Evolutionary conservation across 2,113 vertebrate species (phyloP), one percentile per base, ranked within the genome.

Genomic region (Nycticorax nycticorax): DNA sequence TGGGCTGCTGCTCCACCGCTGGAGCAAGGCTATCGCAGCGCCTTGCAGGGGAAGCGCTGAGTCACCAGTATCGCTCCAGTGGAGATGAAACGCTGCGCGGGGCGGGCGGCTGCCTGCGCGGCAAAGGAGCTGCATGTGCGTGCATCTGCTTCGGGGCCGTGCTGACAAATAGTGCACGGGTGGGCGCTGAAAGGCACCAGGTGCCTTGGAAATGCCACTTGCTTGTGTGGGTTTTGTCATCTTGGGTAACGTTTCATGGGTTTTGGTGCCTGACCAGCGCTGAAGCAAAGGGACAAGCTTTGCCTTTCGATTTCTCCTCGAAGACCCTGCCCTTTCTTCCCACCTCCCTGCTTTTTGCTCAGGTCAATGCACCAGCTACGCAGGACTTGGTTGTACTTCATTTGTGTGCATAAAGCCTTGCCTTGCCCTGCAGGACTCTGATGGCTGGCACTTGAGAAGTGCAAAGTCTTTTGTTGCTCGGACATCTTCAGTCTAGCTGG

Each of bases 21-120:
- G 66, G 89, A 85, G 91, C 72, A 35, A 26, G 85, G 85, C 81
- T 59, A 60, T 72, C 1, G 6, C 74, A 57, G 69, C 2, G 14
- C 85, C 79, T 79, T n/a, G 89, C 82, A 77, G 86, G 87, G 90
- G 68, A 69, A 93, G 89, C 3, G 37, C 96, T 96, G 97, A 96
- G 74, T 97, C 93, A 94, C 94, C 84, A 56, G 45, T 20, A 53
- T 45, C 4, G 21, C 87, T 88, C 93, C 84, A 62, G 63, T 50
- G 50, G 84, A 87, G 95, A 52, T 48, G 81, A 93, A 89, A 53
- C 6, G 80, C 69, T 57, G 88, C 89, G 19, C 56, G 1, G 57
- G 84, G 62, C 52, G 28, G 9, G 43, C 18, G 41, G 21, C 37
- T 83, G 92, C 79, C 82, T 23, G 60, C 5, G 2, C 23, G 23